Base-by-base conservation (phyloP, 2,888 invertebrate species). In the Bombylius major region DNA sequence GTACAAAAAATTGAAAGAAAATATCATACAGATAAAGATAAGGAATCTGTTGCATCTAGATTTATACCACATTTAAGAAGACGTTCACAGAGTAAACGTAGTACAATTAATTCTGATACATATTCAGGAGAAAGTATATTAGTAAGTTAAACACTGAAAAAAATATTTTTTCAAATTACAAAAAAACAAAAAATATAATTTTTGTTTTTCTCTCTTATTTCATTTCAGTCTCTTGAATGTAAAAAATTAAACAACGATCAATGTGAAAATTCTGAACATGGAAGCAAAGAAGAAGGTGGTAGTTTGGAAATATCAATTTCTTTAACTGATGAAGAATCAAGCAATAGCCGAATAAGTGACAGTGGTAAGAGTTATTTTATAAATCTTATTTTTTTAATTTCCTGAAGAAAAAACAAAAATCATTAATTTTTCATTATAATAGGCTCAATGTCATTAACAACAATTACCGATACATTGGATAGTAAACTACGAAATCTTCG, bases 381-480 rank as follows among this genome's bases (percentile, higher is more conserved):
- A 12, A 50, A 32, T 44, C 9, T 32, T 23, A 33, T 8, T 7
- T 31, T 51, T 51, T 7, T 44, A 47, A 34, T 52, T 52, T 34
- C 4, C 34, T 50, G 11, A 11, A 23, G 33, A 14, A 14, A n/a
- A 12, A n/a, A n/a, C n/a, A n/a, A 50, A 50, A 13, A 12, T 32
- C 31, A 23, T 50, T 33, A 12, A 33, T 49, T 42, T 48, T 46
- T 47, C 11, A 23, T 23, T 5, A 42, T 45, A 52, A 42, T 31
- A 54, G 91, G 89, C 73, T 82, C 87, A 69, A 89, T 90, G 77
- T 84, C 91, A 65, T 77, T 91, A 74, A 85, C 87, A 70, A 85
- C 85, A 65, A 82, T 92, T 70, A 91, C 89, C 65, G 87, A 86
- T 69, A 86, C 89, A 58, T 84, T 90, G 75, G 90, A 91, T 72